phyloP scores from a whole-genome alignment of 1,140 invertebrate species.

The Brachionus rubens region DNA sequence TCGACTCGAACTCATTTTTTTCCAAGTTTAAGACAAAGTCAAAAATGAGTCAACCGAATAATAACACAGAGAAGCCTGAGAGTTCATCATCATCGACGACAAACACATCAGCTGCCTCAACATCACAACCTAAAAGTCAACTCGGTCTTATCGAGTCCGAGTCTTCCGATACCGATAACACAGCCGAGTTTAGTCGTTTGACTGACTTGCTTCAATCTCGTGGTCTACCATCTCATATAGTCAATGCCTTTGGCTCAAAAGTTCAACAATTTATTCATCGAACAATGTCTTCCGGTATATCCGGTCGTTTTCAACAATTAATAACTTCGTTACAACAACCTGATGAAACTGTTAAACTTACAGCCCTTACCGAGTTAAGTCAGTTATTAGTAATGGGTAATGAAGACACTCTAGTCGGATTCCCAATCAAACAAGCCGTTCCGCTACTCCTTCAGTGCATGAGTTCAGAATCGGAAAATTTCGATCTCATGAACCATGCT shows the following conservation, averaged over 20 bases:
- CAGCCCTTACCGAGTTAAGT: conserved; percentile 93
- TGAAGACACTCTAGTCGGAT: conserved; percentile 94
- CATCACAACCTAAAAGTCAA: neutral
- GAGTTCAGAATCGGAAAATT: conserved; percentile 73
- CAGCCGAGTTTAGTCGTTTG: conserved; percentile 1
- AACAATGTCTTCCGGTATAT: conserved; percentile 67
- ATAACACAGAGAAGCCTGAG: neutral
- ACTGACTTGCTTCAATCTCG: conserved; percentile 86
- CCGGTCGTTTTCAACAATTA: conserved; percentile 21
- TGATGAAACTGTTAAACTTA: conserved; percentile 88
- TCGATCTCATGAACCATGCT: conserved; percentile 99
- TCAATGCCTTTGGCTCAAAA: conserved; percentile 81
- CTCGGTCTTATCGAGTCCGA: neutral
- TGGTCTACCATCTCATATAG: conserved; percentile 87
- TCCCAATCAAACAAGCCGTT: conserved; percentile 94
- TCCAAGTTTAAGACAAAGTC: neutral
- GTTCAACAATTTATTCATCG: conserved; percentile 95
- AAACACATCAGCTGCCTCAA: neutral
- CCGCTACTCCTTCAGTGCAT: conserved; percentile 66
- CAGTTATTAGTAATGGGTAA: conserved; percentile 98
- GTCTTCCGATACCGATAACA: conserved; percentile 28
- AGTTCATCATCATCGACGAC: neutral
- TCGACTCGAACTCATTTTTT: conserved; percentile 22
- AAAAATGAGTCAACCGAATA: conserved; percentile 4
- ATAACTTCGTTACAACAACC: conserved; percentile 66